Conservation (phyloP, 1,140 invertebrate genomes). For the Nasonia longicornis region DNA sequence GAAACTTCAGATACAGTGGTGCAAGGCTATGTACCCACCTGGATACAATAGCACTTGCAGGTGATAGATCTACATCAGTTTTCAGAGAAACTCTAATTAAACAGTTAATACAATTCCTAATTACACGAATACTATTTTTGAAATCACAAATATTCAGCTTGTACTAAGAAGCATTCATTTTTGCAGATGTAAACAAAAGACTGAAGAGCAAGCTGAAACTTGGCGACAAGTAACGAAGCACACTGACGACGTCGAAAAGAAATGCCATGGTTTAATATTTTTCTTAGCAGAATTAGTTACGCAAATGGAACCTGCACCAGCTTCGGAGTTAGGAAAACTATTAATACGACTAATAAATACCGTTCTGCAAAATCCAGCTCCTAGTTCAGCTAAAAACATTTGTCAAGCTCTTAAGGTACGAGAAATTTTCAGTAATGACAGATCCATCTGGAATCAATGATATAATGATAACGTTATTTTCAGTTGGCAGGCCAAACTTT, state of each 20-base stretch:
- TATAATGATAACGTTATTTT: neutral
- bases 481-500: constrained; percentile 65
- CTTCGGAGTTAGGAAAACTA: constrained; percentile 60
- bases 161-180: neutral
- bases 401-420: constrained; percentile 68
- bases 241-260: constrained; percentile 58
- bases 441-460: neutral
- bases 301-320: constrained; percentile 60
- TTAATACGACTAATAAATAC: constrained; percentile 62
- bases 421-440: neutral
- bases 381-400: constrained; percentile 66
- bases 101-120: constrained; percentile 56
- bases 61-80: constrained; percentile 63
- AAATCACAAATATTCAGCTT: constrained; percentile 1
- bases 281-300: constrained; percentile 65
- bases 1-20: constrained; percentile 77
- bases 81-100: constrained; percentile 68
- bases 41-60: constrained; percentile 62
- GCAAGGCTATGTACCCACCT: constrained; percentile 74
- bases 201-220: constrained; percentile 50
- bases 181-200: constrained; percentile 61
- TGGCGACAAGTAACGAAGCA: constrained; percentile 58
- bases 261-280: constrained; percentile 65
- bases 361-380: constrained; percentile 61
- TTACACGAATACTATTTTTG: neutral